These are phyloP conservation scores for Salminus brasiliensis DNA, from an alignment of 2,113 vertebrate species.

Conservation along the genomic window DNA sequence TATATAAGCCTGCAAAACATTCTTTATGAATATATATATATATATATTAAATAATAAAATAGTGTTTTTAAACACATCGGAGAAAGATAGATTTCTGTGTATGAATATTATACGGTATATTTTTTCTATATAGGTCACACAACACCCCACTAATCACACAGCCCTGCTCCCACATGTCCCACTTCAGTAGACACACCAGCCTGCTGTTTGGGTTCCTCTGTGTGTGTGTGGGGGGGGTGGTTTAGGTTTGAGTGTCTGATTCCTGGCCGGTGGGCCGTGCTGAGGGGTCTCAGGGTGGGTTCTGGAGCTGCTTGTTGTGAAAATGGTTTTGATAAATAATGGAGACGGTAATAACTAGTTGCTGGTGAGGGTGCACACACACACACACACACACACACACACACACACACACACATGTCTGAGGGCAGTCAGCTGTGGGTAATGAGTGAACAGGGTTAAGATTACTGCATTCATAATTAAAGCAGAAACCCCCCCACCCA, in stretches of 20 bases:
- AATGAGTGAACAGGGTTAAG: constrained; percentile 59
- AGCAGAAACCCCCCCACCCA: neutral
- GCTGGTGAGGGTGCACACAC: constrained; percentile 64
- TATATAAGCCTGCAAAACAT: too few species aligned
- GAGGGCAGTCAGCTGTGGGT: constrained; percentile 43
- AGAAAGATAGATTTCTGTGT: too few species aligned
- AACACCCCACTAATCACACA: too few species aligned
- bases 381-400: constrained; percentile 42
- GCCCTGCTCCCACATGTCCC: too few species aligned
- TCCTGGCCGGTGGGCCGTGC: neutral
- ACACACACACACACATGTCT: constrained; percentile 37
- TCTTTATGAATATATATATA: too few species aligned
- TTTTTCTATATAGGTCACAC: too few species aligned
- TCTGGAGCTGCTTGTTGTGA: constrained; percentile 75
- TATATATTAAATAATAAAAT: too few species aligned
- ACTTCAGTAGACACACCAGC: too few species aligned
- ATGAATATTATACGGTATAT: too few species aligned
- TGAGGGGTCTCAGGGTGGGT: constrained; percentile 18
- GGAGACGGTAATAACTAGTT: constrained; percentile 85
- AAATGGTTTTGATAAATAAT: constrained; percentile 90
- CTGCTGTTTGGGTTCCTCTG: neutral
- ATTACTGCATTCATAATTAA: constrained; percentile 59
- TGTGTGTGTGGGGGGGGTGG: neutral
- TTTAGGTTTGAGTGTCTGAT: neutral
- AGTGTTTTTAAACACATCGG: too few species aligned